Conservation (phyloP, 2,797 vertebrate species). For the Spinus pinus region DNA sequence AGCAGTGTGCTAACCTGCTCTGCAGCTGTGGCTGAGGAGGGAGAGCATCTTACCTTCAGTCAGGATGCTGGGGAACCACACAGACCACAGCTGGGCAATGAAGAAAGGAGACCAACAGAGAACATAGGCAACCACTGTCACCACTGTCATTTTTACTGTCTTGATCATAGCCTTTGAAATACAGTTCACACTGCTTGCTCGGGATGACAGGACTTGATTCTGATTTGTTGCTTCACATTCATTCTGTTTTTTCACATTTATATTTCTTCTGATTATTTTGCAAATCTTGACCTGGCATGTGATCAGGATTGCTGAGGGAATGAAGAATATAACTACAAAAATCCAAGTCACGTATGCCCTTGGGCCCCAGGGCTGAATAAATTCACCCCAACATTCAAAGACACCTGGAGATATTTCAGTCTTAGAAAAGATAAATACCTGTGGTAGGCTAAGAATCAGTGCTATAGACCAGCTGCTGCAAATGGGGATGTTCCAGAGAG, state of each 20-base stretch:
- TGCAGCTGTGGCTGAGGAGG: background rate
- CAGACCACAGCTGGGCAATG: slow-evolving; percentile 72
- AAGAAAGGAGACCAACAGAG: slow-evolving; percentile 77
- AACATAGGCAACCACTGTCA: slow-evolving; percentile 68
- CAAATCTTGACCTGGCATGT: slow-evolving; percentile 69
- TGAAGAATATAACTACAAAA: slow-evolving; percentile 70
- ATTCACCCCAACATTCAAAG: slow-evolving; percentile 70
- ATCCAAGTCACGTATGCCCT: slow-evolving; percentile 71
- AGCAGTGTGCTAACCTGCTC: background rate
- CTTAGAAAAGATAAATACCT: slow-evolving; percentile 75
- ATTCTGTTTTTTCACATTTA: slow-evolving; percentile 54
- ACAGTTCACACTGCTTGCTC: slow-evolving; percentile 61
- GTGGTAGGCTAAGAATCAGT: slow-evolving; percentile 67
- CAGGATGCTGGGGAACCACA: slow-evolving; percentile 67
- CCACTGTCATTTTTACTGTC: slow-evolving; percentile 75
- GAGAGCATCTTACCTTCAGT: slow-evolving; percentile 66
- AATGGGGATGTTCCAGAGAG: slow-evolving; percentile 68
- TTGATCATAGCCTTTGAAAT: slow-evolving; percentile 77
- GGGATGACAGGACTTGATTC: slow-evolving; percentile 37
- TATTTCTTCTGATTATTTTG: slow-evolving; percentile 66
- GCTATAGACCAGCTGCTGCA: slow-evolving; percentile 68
- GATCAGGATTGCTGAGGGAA: slow-evolving; percentile 60
- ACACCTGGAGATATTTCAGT: slow-evolving; percentile 69
- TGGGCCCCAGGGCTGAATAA: slow-evolving; percentile 65
- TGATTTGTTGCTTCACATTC: slow-evolving; percentile 34